phyloP scores from a whole-genome alignment of 2,888 invertebrate genomes.

The Eulithis prunata region DNA sequence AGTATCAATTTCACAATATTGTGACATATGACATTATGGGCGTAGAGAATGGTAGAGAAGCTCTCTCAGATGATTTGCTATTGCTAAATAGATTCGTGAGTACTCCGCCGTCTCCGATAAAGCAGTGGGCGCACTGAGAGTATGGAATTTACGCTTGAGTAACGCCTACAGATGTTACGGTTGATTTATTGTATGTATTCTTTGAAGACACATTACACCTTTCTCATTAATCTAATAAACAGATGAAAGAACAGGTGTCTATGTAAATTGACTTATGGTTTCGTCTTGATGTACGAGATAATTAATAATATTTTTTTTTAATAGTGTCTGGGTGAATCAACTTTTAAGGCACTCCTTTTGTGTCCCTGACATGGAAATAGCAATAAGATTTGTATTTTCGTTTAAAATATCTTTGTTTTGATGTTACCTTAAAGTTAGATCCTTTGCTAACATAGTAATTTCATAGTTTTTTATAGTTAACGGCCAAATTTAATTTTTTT shows the following conservation, averaged over 20 bases:
- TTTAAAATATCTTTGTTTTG: no score
- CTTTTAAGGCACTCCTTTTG: no score
- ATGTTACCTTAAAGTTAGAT: no score
- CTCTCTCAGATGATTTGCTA: slow-evolving; percentile 39
- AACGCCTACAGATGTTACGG: slow-evolving; percentile 24
- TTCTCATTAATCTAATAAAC: slow-evolving; percentile 22
- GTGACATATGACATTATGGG: slow-evolving; percentile 23
- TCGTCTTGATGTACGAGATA: not conserved
- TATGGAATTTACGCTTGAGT: slow-evolving; percentile 31
- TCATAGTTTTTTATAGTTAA: no score
- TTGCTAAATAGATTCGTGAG: slow-evolving; percentile 54
- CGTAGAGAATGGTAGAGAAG: slow-evolving; percentile 9
- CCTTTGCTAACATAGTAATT: no score
- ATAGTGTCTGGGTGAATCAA: no score
- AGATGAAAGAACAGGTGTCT: slow-evolving; percentile 19
- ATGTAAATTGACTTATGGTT: slow-evolving; percentile 22
- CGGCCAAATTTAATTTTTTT: no score
- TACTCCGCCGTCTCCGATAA: slow-evolving; percentile 37
- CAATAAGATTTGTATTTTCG: no score
- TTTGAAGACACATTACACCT: slow-evolving; percentile 25
- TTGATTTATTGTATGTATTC: slow-evolving; percentile 21
- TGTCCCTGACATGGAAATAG: no score
- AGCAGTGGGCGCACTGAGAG: slow-evolving; percentile 32
- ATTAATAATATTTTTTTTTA: no score
- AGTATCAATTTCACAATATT: slow-evolving; percentile 25